phyloP scores from a whole-genome alignment of 2,113 vertebrate genomes.

The Gobio gobio region DNA sequence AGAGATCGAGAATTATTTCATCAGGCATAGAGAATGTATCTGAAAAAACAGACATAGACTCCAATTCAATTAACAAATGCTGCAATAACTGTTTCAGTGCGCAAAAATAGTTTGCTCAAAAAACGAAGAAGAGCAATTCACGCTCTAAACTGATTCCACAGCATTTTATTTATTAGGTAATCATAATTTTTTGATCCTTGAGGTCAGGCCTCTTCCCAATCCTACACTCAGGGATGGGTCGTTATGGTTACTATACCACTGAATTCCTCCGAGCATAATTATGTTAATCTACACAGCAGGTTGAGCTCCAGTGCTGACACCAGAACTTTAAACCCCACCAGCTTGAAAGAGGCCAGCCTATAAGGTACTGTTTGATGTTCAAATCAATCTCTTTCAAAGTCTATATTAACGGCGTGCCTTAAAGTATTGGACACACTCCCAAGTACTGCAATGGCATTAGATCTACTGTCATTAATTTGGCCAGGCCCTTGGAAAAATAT shows the following conservation, averaged over 20 bases:
- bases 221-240: constrained; percentile 60
- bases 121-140: constrained; percentile 43
- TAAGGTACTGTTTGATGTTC: constrained; percentile 77
- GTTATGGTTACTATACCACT: constrained; percentile 61
- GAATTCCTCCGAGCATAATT: constrained; percentile 70
- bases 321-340: constrained; percentile 64
- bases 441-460: constrained; percentile 77
- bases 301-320: constrained; percentile 60
- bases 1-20: neutral
- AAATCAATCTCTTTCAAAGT: constrained; percentile 81
- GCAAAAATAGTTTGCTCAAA: neutral
- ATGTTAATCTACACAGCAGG: constrained; percentile 67
- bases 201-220: constrained; percentile 48
- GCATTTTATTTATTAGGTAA: constrained; percentile 57
- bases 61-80: neutral
- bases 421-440: constrained; percentile 81
- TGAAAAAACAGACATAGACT: neutral
- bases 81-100: constrained; percentile 23
- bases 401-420: constrained; percentile 80
- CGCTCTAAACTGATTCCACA: constrained; percentile 13
- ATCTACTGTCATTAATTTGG: constrained; percentile 78
- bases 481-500: constrained; percentile 66
- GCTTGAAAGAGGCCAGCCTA: constrained; percentile 58
- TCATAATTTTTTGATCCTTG: constrained; percentile 49
- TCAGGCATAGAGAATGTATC: neutral